Conservation (phyloP, 2,113 vertebrate genomes). For the Glaucidium brasilianum region DNA sequence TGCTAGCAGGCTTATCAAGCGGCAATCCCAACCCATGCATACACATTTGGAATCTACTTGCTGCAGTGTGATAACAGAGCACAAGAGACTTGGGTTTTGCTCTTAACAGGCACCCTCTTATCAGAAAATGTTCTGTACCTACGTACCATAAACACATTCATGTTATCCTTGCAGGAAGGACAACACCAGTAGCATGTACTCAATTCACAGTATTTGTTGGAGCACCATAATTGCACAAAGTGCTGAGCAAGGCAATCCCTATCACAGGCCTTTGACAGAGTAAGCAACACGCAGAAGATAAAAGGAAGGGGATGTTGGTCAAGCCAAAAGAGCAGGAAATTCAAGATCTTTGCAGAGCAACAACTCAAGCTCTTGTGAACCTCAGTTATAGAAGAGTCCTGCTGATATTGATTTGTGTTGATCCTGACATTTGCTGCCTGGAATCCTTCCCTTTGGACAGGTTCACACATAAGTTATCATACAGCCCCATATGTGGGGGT, state of each 20-base stretch:
- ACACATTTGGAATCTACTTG: background rate
- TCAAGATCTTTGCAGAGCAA: background rate
- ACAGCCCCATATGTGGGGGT: no score
- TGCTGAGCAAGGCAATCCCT: background rate
- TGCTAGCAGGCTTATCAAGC: background rate
- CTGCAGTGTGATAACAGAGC: background rate
- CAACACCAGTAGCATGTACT: background rate
- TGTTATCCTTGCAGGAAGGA: background rate
- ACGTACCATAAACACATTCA: background rate
- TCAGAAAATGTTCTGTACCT: slow-evolving; percentile 26
- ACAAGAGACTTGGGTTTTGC: background rate
- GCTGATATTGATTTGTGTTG: background rate
- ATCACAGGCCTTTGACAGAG: background rate
- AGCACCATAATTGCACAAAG: background rate
- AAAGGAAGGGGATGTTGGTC: background rate
- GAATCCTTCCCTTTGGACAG: background rate
- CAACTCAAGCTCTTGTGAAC: background rate
- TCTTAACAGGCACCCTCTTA: background rate
- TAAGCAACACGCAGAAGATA: background rate
- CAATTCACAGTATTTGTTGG: background rate
- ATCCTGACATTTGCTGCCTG: background rate
- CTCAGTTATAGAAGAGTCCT: background rate
- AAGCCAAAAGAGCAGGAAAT: background rate
- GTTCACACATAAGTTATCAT: background rate
- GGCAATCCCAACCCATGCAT: background rate